These are phyloP conservation scores for Ormyrus labotus DNA, from an alignment of 2,888 invertebrate species.

Conservation along the genomic window DNA sequence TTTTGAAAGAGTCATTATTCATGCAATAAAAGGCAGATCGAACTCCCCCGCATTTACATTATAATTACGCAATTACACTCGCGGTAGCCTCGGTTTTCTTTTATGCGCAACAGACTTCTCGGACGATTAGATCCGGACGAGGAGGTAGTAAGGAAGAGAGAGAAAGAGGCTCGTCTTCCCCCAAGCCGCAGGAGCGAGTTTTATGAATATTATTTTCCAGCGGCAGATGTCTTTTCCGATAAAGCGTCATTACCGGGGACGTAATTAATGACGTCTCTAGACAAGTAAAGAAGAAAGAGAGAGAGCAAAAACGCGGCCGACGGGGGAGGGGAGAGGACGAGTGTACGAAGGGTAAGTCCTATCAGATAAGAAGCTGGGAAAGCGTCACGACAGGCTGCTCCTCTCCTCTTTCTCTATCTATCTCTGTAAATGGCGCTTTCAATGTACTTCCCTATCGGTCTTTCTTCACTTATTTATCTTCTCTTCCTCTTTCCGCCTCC, in stretches of 20 bases:
- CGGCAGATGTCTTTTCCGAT: conserved; percentile 74
- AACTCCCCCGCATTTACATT: conserved; percentile 20
- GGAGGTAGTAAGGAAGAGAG: too few relatives aligned
- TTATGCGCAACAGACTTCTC: conserved; percentile 10
- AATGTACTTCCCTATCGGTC: conserved; percentile 38
- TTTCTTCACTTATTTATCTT: conserved; percentile 21
- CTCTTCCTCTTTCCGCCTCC: conserved; percentile 1
- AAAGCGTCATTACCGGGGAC: conserved; percentile 67
- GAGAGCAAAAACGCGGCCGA: conserved; percentile 54
- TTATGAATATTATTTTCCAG: conserved; percentile 76
- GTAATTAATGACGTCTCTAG: conserved; percentile 73
- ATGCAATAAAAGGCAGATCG: conserved; percentile 14
- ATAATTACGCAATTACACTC: conserved; percentile 41
- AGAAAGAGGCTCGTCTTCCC: too few relatives aligned
- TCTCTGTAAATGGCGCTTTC: conserved; percentile 40
- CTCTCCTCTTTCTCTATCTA: conserved; percentile 24
- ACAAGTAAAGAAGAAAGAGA: conserved; percentile 49
- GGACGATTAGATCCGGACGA: conserved; percentile 17
- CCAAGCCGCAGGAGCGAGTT: conserved; percentile 61
- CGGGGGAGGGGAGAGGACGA: conserved; percentile 31
- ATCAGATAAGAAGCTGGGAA: conserved; percentile 58
- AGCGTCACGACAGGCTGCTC: conserved; percentile 38
- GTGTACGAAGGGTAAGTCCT: conserved; percentile 49
- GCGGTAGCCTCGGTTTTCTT: not conserved
- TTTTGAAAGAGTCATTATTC: conserved; percentile 29